Base-by-base conservation (phyloP, 2,888 invertebrate genomes). In the Sphinx pinastri region DNA sequence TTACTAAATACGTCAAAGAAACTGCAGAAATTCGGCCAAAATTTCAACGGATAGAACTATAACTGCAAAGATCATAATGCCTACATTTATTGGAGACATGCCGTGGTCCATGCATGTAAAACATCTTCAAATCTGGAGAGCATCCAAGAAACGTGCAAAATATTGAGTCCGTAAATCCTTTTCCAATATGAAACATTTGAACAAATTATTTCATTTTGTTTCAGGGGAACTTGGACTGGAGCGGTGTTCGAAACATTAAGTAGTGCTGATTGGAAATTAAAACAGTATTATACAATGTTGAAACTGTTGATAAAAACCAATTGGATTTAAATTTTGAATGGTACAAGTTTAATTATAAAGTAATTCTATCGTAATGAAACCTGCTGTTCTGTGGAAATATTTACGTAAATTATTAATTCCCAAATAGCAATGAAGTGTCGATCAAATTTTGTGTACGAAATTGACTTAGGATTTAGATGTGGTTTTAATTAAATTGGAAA, bases 151-250 rank as follows among this genome's bases (percentile, higher is more conserved):
- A 19, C 49, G 63, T 49, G 47, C 63, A 19, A 63, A 63, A 63
- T 63, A 63, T 63, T 16, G 31, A 55, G 68, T 16, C 12, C 45
- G 55, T 68, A 63, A 69, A 54, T 54, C 19, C 14, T 49, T 14
- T 63, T 25, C 19, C 52, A 54, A 63, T 55, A 13, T n/a, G 45
- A 19, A 69, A 38, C 11, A 25, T 19, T 69, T 52, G 52, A 54
- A 63, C 54, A 52, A 54, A 69, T 69, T 52, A 54, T 58, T 11
- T 60, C 49, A 63, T 52, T 55, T 69, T 69, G 60, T 69, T 69
- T 69, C 69, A 69, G 69, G 16, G 38, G 63, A 60, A 31, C 12
- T 11, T 47, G 16, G n/a, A 19, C 19, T 13, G 47, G 45, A n/a
- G 47, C 10, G 1, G 45, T 2, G 16, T 14, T 25, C n/a, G 10